These are phyloP conservation scores for Drosophila hawaiiensis DNA, from an alignment of 2,888 invertebrate species.

Conservation along the genomic window DNA sequence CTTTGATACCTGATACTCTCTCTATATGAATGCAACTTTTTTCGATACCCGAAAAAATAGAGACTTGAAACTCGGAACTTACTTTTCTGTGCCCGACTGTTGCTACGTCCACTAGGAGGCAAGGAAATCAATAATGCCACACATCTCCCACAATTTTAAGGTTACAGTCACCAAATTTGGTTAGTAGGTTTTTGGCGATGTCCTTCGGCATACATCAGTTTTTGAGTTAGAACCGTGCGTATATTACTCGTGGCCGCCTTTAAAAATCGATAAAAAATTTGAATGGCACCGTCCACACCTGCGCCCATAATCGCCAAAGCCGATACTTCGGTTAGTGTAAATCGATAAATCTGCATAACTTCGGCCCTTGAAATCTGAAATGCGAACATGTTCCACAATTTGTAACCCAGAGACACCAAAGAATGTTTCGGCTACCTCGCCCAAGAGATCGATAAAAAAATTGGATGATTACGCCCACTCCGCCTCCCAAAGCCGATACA, in stretches of 20 bases:
- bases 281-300: no score
- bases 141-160: not conserved
- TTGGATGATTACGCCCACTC: not conserved
- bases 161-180: not conserved
- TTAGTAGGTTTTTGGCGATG: not conserved
- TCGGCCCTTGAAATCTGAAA: not conserved
- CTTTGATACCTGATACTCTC: not conserved
- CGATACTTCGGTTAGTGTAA: no score
- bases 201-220: no score
- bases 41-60: no score
- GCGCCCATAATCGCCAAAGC: no score
- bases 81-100: not conserved
- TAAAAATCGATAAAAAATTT: not conserved
- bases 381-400: not conserved
- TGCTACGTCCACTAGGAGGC: no score
- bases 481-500: not conserved
- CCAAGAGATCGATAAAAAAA: not conserved
- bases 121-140: not conserved
- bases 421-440: not conserved
- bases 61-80: not conserved
- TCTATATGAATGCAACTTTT: not conserved
- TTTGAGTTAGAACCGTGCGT: not conserved
- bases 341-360: no score
- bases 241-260: not conserved
- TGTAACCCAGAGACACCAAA: not conserved